Evolutionary conservation across 2,888 invertebrate species (phyloP).

Genomic region (Melanostoma scalare): DNA sequence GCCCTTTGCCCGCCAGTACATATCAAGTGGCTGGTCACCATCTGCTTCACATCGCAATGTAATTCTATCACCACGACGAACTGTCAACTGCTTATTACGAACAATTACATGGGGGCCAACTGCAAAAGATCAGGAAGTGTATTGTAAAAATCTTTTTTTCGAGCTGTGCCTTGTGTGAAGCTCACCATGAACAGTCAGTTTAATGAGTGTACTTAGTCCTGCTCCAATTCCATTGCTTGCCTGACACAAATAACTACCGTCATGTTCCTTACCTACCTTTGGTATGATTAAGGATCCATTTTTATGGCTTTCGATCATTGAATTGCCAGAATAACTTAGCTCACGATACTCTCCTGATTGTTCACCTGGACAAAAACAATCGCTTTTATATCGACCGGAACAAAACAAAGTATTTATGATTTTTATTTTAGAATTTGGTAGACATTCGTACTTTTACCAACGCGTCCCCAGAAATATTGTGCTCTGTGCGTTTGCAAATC

Average conservation of each 20-base stretch:
- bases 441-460: neutral
- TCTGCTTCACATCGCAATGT: constrained; percentile 83
- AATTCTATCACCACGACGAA: constrained; percentile 83
- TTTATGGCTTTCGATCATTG: constrained; percentile 79
- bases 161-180: constrained; percentile 20
- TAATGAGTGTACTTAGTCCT: constrained; percentile 85
- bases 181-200: constrained; percentile 85
- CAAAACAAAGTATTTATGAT: too few relatives aligned
- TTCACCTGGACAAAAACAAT: constrained; percentile 76
- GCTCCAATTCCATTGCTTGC: constrained; percentile 85
- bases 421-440: too few relatives aligned
- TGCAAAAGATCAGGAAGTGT: constrained; percentile 71
- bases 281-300: constrained; percentile 84
- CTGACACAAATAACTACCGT: constrained; percentile 84
- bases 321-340: constrained; percentile 82
- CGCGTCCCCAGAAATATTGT: too few relatives aligned
- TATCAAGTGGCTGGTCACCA: constrained; percentile 83
- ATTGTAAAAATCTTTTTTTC: constrained; percentile 28
- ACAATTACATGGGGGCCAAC: constrained; percentile 83
- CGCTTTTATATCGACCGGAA: too few relatives aligned
- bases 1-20: constrained; percentile 83
- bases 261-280: constrained; percentile 83
- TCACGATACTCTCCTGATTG: constrained; percentile 84
- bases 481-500: too few relatives aligned
- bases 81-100: constrained; percentile 82